These are phyloP conservation scores for Palloptera scutellata DNA, from an alignment of 2,888 invertebrate species.

Conservation along the genomic window DNA sequence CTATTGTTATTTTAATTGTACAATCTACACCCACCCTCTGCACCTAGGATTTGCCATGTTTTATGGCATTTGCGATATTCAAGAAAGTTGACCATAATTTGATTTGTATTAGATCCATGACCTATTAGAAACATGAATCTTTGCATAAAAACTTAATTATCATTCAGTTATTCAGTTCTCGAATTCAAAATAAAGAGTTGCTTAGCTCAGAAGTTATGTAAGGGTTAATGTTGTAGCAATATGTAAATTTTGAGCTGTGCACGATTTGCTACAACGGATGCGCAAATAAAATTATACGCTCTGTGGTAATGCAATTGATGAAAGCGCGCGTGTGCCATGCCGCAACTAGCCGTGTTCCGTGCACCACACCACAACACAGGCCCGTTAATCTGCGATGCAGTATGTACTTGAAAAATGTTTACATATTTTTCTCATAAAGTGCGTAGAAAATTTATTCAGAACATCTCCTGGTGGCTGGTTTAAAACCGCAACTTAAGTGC, in stretches of 20 bases:
- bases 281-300: slow-evolving; percentile 56
- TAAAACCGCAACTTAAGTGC: slow-evolving; percentile 1
- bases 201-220: too few species aligned
- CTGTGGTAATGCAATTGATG: slow-evolving; percentile 46
- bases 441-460: slow-evolving; percentile 48
- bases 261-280: slow-evolving; percentile 50
- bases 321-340: slow-evolving; percentile 41
- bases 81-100: too few species aligned
- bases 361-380: slow-evolving; percentile 6
- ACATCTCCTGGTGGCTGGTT: slow-evolving; percentile 42
- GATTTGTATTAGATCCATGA: too few species aligned
- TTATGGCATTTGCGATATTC: too few species aligned
- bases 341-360: slow-evolving; percentile 14
- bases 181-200: too few species aligned
- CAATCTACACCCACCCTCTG: too few species aligned
- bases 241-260: slow-evolving; percentile 31
- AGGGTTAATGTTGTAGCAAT: too few species aligned
- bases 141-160: too few species aligned
- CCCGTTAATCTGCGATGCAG: slow-evolving; percentile 6
- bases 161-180: too few species aligned
- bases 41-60: too few species aligned
- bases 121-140: too few species aligned
- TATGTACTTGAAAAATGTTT: slow-evolving; percentile 27
- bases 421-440: slow-evolving; percentile 39
- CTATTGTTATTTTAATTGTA: too few species aligned